A percentile compares a stretch with the other conserved stretches of the same genome.
These are phyloP conservation scores for Geotrupes spiniger DNA, from an alignment of 2,888 invertebrate genomes.

Conservation along the genomic window DNA sequence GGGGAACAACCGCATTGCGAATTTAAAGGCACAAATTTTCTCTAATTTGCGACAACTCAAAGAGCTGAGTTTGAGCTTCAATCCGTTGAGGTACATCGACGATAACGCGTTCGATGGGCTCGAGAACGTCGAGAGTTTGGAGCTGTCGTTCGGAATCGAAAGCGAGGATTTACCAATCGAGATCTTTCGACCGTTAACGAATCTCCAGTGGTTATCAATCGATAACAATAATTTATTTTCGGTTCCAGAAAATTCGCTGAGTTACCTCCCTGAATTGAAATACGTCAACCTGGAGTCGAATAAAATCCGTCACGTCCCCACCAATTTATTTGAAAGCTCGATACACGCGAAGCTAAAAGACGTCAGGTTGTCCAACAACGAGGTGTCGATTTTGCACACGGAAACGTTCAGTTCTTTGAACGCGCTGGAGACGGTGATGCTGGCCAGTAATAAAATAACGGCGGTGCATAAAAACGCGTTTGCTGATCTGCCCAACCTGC, in stretches of 20 bases:
- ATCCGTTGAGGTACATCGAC: slow-evolving; percentile 80
- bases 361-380: slow-evolving; percentile 79
- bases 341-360: slow-evolving; percentile 72
- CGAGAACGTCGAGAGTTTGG: slow-evolving; percentile 74
- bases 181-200: slow-evolving; percentile 69
- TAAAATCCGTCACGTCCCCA: slow-evolving; percentile 68
- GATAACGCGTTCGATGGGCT: slow-evolving; percentile 77
- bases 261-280: slow-evolving; percentile 65
- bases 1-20: slow-evolving; percentile 79
- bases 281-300: slow-evolving; percentile 87
- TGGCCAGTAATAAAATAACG: slow-evolving; percentile 75
- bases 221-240: slow-evolving; percentile 84
- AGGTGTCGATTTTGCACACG: slow-evolving; percentile 64
- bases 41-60: slow-evolving; percentile 71
- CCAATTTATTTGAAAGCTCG: slow-evolving; percentile 65
- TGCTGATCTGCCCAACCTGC: slow-evolving; percentile 71
- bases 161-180: slow-evolving; percentile 76
- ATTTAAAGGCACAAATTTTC: slow-evolving; percentile 69
- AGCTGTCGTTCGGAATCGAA: slow-evolving; percentile 82
- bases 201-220: slow-evolving; percentile 78
- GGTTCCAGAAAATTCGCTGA: slow-evolving; percentile 68
- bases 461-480: slow-evolving; percentile 71
- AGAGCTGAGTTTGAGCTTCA: slow-evolving; percentile 89
- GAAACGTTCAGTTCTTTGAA: slow-evolving; percentile 70
- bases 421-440: slow-evolving; percentile 72